Conservation (phyloP, 2,797 vertebrate species). For the Gallinago nigripennis region DNA sequence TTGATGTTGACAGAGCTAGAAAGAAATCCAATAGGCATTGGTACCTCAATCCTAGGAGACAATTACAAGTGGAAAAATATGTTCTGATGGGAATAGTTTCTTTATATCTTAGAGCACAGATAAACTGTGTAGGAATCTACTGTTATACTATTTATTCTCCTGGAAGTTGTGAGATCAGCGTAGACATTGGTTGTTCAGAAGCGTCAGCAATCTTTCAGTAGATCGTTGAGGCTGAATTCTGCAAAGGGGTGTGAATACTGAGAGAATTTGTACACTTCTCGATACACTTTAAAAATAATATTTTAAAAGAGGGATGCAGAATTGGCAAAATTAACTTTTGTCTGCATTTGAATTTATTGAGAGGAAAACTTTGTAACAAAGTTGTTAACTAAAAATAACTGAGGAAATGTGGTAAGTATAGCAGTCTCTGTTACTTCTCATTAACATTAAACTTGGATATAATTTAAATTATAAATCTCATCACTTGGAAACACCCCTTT, state of each 20-base stretch:
- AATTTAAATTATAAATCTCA: background rate
- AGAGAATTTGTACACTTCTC: background rate
- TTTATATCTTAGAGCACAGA: background rate
- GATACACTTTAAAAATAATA: background rate
- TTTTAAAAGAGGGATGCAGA: background rate
- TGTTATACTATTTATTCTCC: background rate
- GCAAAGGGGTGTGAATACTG: background rate
- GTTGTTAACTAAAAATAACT: background rate
- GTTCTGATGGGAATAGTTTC: background rate
- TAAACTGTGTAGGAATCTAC: background rate
- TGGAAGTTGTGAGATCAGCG: conserved; percentile 25
- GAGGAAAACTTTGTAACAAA: background rate
- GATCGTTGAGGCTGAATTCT: conserved; percentile 13
- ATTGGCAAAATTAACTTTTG: background rate
- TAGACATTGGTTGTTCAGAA: background rate
- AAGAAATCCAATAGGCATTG: background rate
- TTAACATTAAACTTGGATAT: background rate
- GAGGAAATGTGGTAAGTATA: background rate
- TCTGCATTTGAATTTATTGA: background rate
- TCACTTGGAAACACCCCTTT: background rate
- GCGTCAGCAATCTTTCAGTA: background rate
- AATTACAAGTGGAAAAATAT: background rate
- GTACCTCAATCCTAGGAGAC: background rate
- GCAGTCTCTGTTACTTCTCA: background rate
- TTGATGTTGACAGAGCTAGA: background rate